Evolutionary conservation across 2,888 invertebrate genomes (phyloP), one percentile per base, ranked within the genome.

Genomic region (Zygaena filipendulae): DNA sequence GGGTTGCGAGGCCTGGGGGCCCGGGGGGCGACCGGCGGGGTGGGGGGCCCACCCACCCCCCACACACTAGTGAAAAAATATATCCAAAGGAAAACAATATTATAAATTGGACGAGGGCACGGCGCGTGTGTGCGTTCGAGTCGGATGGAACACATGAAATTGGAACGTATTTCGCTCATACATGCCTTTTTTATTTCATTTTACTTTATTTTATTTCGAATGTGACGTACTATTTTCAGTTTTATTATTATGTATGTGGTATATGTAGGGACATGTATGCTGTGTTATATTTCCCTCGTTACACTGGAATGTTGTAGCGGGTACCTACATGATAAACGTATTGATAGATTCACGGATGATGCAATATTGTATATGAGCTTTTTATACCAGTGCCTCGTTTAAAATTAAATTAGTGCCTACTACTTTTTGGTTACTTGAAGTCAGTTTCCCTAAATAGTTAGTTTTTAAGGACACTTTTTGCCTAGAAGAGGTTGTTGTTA

Each of bases 81-180:
- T 75, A 75, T 74, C 74, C 69, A 43, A 59, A 72, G 70, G 77
- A 77, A 79, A 79, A 79, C 77, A 79, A 79, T 79, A 79, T 79
- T 79, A 79, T 79, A 79, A 79, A 79, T 79, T 77, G 77, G 70
- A 64, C 52, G 40, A 4, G 4, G 4, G 24, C 43, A 35, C 44
- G 41, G 45, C 55, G 60, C 64, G 62, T 66, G 68, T 54, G 59
- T 42, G 34, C 39, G 38, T 52, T 55, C 9, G 21, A 22, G 25
- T 37, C 25, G 23, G 30, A 54, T n/a, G n/a, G n/a, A n/a, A n/a
- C n/a, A n/a, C n/a, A n/a, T n/a, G n/a, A n/a, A n/a, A n/a, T 49
- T 49, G 49, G 53, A 51, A 55, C 57, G 66, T 60, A 59, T 62
- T 60, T 62, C 45, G 56, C 50, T 57, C 59, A 49, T n/a, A n/a